These are phyloP conservation scores for Pangasianodon gigas DNA, from an alignment of 2,113 vertebrate species.

Conservation along the genomic window DNA sequence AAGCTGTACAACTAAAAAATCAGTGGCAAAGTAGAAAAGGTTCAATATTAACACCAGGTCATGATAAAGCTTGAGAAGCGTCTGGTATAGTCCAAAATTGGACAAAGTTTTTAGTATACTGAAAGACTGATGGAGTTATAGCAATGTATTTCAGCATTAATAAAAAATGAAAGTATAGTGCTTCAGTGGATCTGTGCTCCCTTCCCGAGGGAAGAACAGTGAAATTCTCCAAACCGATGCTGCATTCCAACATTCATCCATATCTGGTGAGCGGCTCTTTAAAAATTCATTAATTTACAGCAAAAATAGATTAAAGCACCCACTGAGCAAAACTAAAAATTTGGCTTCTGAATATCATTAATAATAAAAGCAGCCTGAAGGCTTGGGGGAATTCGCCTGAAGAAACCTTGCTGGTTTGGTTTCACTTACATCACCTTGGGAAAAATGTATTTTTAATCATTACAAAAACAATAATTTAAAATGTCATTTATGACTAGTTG, in stretches of 20 bases:
- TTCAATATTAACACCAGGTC: background rate
- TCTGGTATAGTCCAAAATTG: conserved; percentile 37
- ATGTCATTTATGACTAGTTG: conserved; percentile 61
- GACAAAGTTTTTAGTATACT: conserved; percentile 45
- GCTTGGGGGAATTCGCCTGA: conserved; percentile 61
- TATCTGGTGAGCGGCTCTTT: conserved; percentile 74
- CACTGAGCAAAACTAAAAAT: conserved; percentile 78
- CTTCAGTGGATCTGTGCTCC: conserved; percentile 67
- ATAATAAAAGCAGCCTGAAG: conserved; percentile 72
- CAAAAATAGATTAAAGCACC: conserved; percentile 81
- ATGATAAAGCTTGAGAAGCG: conserved; percentile 16
- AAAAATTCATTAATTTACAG: conserved; percentile 85
- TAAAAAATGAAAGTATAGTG: conserved; percentile 74
- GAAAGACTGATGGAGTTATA: conserved; percentile 52
- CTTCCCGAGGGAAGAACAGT: conserved; percentile 64
- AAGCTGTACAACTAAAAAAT: background rate
- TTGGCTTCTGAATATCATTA: conserved; percentile 79
- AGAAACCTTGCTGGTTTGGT: conserved; percentile 63
- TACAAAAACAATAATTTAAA: conserved; percentile 67
- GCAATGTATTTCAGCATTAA: conserved; percentile 70
- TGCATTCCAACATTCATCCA: conserved; percentile 71
- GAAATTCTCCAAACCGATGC: conserved; percentile 69
- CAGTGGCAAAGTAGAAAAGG: background rate
- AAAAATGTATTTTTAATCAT: conserved; percentile 67
- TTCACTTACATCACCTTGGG: conserved; percentile 70